phyloP scores from a whole-genome alignment of 1,140 invertebrate species.

The Akabosia matsudoensis region DNA sequence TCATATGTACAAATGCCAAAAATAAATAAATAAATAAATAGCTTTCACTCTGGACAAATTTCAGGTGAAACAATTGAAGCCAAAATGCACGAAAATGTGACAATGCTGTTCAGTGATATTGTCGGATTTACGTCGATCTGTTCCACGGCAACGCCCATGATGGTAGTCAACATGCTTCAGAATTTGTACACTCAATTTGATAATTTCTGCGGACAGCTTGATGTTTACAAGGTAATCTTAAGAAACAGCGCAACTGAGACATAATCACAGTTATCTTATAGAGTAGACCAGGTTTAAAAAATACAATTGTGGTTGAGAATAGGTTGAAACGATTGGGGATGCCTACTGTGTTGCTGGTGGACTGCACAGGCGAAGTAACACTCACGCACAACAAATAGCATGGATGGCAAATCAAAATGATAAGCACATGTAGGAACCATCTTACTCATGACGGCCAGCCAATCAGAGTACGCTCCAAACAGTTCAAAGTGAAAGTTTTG shows the following conservation, averaged over 20 bases:
- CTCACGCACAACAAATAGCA: conserved; percentile 88
- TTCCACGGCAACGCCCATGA: conserved; percentile 82
- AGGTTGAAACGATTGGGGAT: conserved; percentile 92
- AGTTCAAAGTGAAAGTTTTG: not conserved
- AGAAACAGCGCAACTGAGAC: no score
- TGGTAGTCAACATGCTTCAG: conserved; percentile 92
- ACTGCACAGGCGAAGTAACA: conserved; percentile 72
- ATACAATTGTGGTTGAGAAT: conserved; percentile 32
- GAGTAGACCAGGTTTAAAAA: no score
- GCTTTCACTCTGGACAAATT: conserved; percentile 28
- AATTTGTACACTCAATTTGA: conserved; percentile 89
- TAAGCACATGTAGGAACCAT: conserved; percentile 78
- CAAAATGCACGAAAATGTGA: conserved; percentile 84
- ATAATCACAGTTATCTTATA: not conserved
- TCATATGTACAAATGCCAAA: not conserved
- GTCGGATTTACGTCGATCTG: conserved; percentile 95
- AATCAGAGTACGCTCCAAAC: conserved; percentile 73
- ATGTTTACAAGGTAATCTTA: conserved; percentile 80
- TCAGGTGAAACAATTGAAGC: conserved; percentile 83
- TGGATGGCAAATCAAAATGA: conserved; percentile 94
- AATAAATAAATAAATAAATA: not conserved
- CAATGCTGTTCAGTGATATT: conserved; percentile 91
- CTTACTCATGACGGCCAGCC: conserved; percentile 84
- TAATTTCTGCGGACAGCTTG: conserved; percentile 79
- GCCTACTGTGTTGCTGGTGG: conserved; percentile 93